Evolutionary conservation across 1,140 invertebrate genomes (phyloP).

Genomic region (Scaptomyza graminum): DNA sequence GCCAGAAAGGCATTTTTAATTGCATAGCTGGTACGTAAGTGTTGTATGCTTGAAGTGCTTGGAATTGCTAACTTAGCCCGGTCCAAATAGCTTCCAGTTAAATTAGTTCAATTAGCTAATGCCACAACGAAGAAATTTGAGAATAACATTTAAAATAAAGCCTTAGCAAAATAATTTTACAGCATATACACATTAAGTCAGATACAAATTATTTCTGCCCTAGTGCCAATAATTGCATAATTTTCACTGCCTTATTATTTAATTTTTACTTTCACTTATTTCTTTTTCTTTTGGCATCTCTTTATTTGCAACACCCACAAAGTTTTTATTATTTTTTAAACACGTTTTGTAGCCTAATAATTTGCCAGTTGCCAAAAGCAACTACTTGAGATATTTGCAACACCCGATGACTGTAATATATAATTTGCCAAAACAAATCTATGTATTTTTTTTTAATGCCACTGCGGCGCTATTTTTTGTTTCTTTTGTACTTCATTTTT

Average conservation of each 20-base stretch:
- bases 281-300: not conserved
- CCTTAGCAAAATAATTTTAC: not conserved
- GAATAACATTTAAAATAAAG: not conserved
- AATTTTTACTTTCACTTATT: not conserved
- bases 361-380: constrained; percentile 60
- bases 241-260: not conserved
- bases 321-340: constrained; percentile 44
- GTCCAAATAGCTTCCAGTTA: constrained; percentile 34
- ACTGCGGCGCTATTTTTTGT: not conserved
- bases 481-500: constrained; percentile 5
- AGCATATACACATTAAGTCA: not conserved
- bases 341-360: constrained; percentile 27
- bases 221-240: not conserved
- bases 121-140: not conserved
- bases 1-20: constrained; percentile 54
- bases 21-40: constrained; percentile 38
- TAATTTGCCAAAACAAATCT: constrained; percentile 56
- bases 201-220: not conserved
- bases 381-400: constrained; percentile 58
- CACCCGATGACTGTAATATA: constrained; percentile 44
- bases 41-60: constrained; percentile 31
- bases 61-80: not conserved
- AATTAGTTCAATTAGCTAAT: constrained; percentile 43
- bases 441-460: constrained; percentile 6
- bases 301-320: not conserved